phyloP scores from a whole-genome alignment of 37 sponge, comb jelly and placozoan genomes.

The Agelas oroides region DNA sequence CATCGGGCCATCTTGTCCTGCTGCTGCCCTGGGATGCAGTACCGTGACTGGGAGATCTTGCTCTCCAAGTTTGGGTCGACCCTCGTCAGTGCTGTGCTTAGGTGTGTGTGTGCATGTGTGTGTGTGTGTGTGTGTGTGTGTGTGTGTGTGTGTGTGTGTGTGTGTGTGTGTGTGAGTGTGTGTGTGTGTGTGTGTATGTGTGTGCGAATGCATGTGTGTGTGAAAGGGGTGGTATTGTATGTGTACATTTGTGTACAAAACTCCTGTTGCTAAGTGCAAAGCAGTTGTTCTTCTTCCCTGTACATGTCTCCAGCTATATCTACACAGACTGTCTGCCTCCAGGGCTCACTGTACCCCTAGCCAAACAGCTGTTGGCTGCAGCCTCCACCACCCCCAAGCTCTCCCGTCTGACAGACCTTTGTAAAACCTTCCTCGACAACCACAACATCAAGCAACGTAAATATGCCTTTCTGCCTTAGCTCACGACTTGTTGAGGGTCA shows the following conservation, averaged over 20 bases:
- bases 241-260: too few species aligned
- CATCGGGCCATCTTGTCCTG: constrained; percentile 42
- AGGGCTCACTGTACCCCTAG: constrained; percentile 1
- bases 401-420: constrained; percentile 25
- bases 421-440: constrained; percentile 45
- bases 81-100: constrained; percentile 20
- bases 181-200: constrained; percentile 10
- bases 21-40: constrained; percentile 23
- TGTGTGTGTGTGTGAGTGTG: neutral
- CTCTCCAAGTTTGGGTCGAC: constrained; percentile 6
- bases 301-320: constrained; percentile 19
- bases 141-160: constrained; percentile 13
- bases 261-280: too few species aligned
- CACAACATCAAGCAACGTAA: constrained; percentile 56
- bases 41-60: constrained; percentile 57
- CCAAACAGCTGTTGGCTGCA: constrained; percentile 33
- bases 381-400: constrained; percentile 32
- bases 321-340: constrained; percentile 41
- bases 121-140: neutral
- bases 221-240: too few species aligned
- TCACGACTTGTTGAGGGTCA: too few species aligned
- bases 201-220: too few species aligned
- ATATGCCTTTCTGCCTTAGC: too few species aligned
- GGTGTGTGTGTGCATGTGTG: constrained; percentile 9
- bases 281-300: too few species aligned